These are phyloP conservation scores for Prionchulus punctatus DNA, from an alignment of 2,888 invertebrate genomes.

Conservation along the genomic window DNA sequence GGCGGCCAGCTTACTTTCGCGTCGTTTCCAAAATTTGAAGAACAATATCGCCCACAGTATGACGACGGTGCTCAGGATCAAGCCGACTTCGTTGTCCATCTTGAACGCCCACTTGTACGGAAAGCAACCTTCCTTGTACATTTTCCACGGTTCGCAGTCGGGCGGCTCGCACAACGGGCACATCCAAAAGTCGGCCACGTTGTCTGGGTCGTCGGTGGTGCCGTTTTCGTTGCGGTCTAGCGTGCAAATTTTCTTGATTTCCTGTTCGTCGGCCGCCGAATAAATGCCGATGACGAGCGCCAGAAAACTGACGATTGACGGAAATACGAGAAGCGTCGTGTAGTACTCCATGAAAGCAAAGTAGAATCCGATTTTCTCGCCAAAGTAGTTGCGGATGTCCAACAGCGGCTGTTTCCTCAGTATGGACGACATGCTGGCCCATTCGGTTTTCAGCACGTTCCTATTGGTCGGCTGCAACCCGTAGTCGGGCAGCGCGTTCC, in stretches of 20 bases:
- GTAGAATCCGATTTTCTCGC: conserved; percentile 2
- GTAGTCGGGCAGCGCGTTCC: background rate
- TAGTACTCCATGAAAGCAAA: conserved; percentile 4
- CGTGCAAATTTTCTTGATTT: no score
- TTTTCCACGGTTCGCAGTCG: background rate
- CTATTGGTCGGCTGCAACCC: background rate
- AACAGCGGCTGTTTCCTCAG: no score
- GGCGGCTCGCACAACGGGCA: conserved; percentile 5
- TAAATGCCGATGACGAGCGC: background rate
- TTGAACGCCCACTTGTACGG: background rate
- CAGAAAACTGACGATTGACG: background rate
- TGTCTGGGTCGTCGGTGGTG: no score
- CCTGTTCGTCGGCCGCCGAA: no score
- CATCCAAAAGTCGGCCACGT: background rate
- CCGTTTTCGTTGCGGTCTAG: no score
- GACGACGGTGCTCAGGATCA: background rate
- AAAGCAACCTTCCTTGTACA: conserved; percentile 1
- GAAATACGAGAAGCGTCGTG: background rate
- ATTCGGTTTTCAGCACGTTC: no score
- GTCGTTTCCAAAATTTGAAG: conserved; percentile 2
- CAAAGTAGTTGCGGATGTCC: background rate
- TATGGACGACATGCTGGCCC: background rate
- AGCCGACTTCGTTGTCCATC: background rate
- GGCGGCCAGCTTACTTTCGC: background rate
- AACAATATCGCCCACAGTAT: background rate